Evolutionary conservation across 2,797 vertebrate species (phyloP).

Genomic region (Thaleichthys pacificus): DNA sequence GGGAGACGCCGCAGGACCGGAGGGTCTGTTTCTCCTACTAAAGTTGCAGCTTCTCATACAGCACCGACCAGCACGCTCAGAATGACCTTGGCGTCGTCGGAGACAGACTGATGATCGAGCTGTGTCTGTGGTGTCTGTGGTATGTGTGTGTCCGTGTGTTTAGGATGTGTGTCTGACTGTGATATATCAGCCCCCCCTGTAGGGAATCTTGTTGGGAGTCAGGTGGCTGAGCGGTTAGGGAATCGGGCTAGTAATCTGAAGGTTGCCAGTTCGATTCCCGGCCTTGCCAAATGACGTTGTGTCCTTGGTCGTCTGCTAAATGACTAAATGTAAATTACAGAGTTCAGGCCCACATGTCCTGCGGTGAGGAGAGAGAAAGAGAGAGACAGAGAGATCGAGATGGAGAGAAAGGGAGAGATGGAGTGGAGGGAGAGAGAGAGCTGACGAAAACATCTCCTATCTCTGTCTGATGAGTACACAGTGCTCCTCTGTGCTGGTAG

Average conservation of each 20-base stretch:
- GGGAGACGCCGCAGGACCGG: neutral
- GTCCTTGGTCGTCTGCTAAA: too few species aligned
- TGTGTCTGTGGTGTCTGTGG: neutral
- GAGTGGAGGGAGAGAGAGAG: neutral
- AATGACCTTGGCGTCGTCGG: neutral
- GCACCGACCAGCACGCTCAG: neutral
- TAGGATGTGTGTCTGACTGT: neutral
- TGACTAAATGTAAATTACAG: too few species aligned
- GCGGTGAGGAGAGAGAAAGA: constrained; percentile 36
- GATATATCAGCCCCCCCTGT: neutral
- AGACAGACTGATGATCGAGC: neutral
- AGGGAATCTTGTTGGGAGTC: neutral
- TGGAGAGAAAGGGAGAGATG: neutral
- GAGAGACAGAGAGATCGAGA: neutral
- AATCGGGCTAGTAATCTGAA: too few species aligned
- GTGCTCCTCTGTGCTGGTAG: neutral
- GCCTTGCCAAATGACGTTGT: too few species aligned
- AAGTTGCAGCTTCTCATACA: neutral
- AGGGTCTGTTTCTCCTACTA: neutral
- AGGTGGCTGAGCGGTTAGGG: too few species aligned
- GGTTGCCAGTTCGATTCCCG: too few species aligned
- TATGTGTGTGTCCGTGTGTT: neutral
- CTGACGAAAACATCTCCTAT: neutral
- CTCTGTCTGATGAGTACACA: neutral
- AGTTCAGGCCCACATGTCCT: neutral